Conservation (phyloP, 2,888 invertebrate species). For the Ochropacha duplaris region DNA sequence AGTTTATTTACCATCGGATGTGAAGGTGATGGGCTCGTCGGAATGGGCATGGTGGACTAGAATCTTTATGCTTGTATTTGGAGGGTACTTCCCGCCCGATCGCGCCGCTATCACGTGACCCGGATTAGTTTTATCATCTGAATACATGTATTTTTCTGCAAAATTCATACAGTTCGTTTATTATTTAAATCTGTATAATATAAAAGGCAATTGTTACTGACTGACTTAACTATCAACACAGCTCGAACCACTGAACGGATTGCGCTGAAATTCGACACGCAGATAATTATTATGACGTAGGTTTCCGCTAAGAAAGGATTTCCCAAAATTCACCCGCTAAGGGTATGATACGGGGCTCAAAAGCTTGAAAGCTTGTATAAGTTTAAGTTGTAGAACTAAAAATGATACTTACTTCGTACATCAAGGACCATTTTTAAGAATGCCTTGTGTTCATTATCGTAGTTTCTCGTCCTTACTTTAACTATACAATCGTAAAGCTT, state of each 20-base stretch:
- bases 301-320: no score
- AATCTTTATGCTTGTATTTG: slow-evolving; percentile 93
- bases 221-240: no score
- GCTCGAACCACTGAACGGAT: no score
- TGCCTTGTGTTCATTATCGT: slow-evolving; percentile 90
- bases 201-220: no score
- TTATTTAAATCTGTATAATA: no score
- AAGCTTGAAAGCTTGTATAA: no score
- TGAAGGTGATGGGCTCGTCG: slow-evolving; percentile 91
- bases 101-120: slow-evolving; percentile 95
- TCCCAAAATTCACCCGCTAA: no score
- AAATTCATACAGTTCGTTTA: slow-evolving; percentile 13
- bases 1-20: slow-evolving; percentile 91
- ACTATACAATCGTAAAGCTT: slow-evolving; percentile 89
- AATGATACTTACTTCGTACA: slow-evolving; percentile 85
- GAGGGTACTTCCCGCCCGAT: slow-evolving; percentile 89
- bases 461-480: slow-evolving; percentile 84
- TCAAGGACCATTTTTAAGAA: slow-evolving; percentile 93
- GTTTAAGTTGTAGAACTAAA: no score
- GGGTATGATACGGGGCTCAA: no score
- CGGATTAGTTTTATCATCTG: slow-evolving; percentile 90
- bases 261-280: no score
- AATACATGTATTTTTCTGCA: slow-evolving; percentile 87
- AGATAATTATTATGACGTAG: no score
- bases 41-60: slow-evolving; percentile 86